phyloP scores from a whole-genome alignment of 2,888 invertebrate genomes.

The Tetheella fluctuosa region DNA sequence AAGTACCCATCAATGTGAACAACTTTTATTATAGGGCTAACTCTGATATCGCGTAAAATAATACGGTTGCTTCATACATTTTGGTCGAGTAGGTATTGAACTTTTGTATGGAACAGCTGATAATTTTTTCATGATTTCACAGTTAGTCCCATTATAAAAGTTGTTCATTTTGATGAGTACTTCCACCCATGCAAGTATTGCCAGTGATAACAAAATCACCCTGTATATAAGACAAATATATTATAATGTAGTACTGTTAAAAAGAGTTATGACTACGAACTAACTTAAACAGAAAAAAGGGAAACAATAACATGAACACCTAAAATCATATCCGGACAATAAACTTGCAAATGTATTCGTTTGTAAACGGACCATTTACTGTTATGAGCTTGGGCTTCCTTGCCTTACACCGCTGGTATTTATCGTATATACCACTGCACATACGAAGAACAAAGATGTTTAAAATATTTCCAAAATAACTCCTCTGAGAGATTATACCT shows the following conservation, averaged over 20 bases:
- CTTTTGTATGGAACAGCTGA: too few species aligned
- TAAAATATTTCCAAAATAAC: slow-evolving; percentile 4
- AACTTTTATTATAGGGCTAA: too few species aligned
- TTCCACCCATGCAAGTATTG: too few species aligned
- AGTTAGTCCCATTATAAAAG: too few species aligned
- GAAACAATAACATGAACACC: slow-evolving; percentile 40
- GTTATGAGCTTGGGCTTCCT: slow-evolving; percentile 60
- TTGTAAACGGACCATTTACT: slow-evolving; percentile 67
- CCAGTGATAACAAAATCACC: too few species aligned
- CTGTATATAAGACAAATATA: not conserved
- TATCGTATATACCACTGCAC: slow-evolving; percentile 53
- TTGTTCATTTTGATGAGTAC: too few species aligned
- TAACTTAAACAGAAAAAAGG: slow-evolving; percentile 23
- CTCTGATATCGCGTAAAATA: too few species aligned
- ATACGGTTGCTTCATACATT: too few species aligned
- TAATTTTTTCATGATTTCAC: too few species aligned
- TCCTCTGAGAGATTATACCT: slow-evolving; percentile 9
- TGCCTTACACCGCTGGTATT: slow-evolving; percentile 53
- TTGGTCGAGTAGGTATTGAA: too few species aligned
- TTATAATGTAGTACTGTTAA: not conserved
- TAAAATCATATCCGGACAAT: slow-evolving; percentile 58
- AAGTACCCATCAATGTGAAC: too few species aligned
- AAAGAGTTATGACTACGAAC: slow-evolving; percentile 3
- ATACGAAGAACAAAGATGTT: slow-evolving; percentile 23
- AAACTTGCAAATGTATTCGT: slow-evolving; percentile 65